These are phyloP conservation scores for Chrysocyon brachyurus DNA, from an alignment of 2,797 vertebrate species.

Conservation along the genomic window DNA sequence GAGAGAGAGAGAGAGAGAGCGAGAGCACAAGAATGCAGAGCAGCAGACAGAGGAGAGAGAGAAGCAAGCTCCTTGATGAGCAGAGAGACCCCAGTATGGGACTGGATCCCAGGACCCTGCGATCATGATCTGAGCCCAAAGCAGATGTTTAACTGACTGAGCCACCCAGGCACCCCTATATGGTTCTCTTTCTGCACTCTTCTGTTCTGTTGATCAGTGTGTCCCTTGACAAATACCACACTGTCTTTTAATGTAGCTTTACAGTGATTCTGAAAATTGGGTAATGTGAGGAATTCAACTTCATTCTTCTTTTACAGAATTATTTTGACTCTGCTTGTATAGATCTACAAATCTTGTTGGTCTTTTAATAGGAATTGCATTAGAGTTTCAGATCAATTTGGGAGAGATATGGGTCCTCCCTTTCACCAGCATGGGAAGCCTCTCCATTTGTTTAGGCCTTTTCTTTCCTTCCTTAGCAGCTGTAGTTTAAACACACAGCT, in stretches of 20 bases:
- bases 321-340: neutral
- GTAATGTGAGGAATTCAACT: neutral
- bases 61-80: too few relatives aligned
- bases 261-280: slow-evolving; percentile 28
- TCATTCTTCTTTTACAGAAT: neutral
- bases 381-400: neutral
- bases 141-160: too few relatives aligned
- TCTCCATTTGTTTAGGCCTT: neutral
- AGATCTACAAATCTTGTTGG: neutral
- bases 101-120: too few relatives aligned
- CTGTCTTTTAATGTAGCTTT: neutral
- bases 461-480: neutral
- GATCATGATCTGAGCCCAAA: too few relatives aligned
- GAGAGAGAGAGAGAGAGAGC: too few relatives aligned
- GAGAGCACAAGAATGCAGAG: too few relatives aligned
- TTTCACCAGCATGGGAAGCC: neutral
- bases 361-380: neutral
- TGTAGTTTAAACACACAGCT: neutral
- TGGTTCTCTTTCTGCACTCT: neutral
- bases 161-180: neutral
- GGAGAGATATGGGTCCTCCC: neutral
- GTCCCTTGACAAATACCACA: neutral
- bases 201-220: neutral
- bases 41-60: too few relatives aligned
- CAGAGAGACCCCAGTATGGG: too few relatives aligned